A percentile compares a stretch with the other conserved stretches of the same genome.
These are phyloP conservation scores for Pachypanchax playfairii DNA, from an alignment of 2,113 vertebrate species.

Conservation along the genomic window DNA sequence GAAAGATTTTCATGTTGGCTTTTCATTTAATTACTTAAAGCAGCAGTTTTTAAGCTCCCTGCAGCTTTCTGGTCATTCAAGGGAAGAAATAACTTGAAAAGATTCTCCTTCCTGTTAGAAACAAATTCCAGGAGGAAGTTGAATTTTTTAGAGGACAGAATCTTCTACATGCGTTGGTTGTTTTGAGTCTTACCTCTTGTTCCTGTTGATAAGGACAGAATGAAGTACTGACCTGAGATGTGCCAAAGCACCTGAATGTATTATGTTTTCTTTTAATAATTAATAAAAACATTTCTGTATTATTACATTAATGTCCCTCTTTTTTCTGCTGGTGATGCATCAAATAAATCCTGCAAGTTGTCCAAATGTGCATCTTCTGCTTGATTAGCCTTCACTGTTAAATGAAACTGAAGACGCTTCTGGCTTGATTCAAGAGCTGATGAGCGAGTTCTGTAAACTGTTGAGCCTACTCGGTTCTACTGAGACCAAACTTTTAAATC, in stretches of 20 bases:
- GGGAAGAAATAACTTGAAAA: not conserved
- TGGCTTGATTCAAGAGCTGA: not conserved
- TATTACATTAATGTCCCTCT: constrained; percentile 1
- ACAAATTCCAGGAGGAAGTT: too few species aligned
- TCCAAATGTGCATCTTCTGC: too few species aligned
- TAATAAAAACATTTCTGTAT: not conserved
- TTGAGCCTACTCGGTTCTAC: not conserved
- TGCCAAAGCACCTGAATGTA: not conserved
- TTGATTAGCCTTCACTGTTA: too few species aligned
- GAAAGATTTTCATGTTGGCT: not conserved
- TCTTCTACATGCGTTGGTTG: constrained; percentile 15
- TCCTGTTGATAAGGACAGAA: not conserved
- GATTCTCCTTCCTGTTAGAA: constrained; percentile 1
- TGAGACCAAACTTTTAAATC: not conserved
- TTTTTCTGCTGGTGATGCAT: too few species aligned
- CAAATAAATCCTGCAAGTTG: too few species aligned
- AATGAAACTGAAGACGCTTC: too few species aligned
- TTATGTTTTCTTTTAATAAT: not conserved
- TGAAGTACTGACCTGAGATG: constrained; percentile 36
- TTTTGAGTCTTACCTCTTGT: not conserved
- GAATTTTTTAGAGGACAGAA: constrained; percentile 43
- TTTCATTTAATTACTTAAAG: not conserved
- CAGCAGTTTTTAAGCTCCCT: not conserved
- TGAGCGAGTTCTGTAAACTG: not conserved
- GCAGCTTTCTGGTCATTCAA: constrained; percentile 1